phyloP scores from a whole-genome alignment of 1,140 invertebrate species.

The Cherax quadricarinatus region DNA sequence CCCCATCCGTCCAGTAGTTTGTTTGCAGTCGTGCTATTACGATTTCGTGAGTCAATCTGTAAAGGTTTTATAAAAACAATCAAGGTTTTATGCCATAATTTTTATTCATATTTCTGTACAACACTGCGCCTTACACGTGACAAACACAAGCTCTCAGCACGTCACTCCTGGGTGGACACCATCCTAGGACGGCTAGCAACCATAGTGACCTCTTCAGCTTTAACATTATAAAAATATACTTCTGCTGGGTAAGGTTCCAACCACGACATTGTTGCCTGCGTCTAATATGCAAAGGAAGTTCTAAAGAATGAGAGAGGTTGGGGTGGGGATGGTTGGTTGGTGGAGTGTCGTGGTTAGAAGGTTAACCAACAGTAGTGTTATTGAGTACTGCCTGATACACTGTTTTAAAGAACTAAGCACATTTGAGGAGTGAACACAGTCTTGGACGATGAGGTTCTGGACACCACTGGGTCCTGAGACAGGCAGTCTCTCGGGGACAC shows the following conservation, averaged over 20 bases:
- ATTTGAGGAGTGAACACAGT: constrained; percentile 18
- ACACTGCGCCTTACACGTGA: constrained; percentile 31
- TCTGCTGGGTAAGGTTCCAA: background rate
- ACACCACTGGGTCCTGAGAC: background rate
- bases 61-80: background rate
- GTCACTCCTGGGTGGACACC: background rate
- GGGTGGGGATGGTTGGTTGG: too few relatives aligned
- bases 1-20: too few relatives aligned
- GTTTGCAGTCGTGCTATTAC: too few relatives aligned
- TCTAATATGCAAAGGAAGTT: background rate
- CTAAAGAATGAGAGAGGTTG: too few relatives aligned
- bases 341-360: background rate
- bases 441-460: background rate
- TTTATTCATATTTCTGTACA: constrained; percentile 52
- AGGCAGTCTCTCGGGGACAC: background rate
- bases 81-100: constrained; percentile 30
- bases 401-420: constrained; percentile 6
- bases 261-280: background rate
- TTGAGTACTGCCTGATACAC: constrained; percentile 15
- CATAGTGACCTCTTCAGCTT: background rate
- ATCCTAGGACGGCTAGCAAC: background rate
- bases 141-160: constrained; percentile 12
- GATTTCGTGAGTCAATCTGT: too few relatives aligned
- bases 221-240: background rate
- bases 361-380: background rate